A percentile compares a stretch with the other conserved stretches of the same genome.
phyloP scores from a whole-genome alignment of 2,888 invertebrate species.

The Bombyx huttoni region DNA sequence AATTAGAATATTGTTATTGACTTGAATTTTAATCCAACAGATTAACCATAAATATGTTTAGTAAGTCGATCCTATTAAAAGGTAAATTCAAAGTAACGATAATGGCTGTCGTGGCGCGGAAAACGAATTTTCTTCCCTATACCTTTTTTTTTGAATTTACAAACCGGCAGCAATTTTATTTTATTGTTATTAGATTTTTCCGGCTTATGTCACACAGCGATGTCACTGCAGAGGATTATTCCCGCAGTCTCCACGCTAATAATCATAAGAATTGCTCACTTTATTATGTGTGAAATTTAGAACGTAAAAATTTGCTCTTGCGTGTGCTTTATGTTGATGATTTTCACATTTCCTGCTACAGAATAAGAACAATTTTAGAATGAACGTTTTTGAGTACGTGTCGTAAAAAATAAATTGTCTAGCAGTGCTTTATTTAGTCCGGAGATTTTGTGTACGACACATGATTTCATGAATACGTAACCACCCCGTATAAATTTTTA shows the following conservation, averaged over 20 bases:
- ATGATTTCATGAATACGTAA: constrained; percentile 56
- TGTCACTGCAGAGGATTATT: constrained; percentile 66
- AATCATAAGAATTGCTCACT: constrained; percentile 71
- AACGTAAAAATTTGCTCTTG: constrained; percentile 43
- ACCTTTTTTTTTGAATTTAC: constrained; percentile 66
- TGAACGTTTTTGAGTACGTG: constrained; percentile 20
- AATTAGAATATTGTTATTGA: neutral
- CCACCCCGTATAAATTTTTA: neutral
- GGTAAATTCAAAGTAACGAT: constrained; percentile 65
- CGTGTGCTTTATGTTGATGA: constrained; percentile 18
- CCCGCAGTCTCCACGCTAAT: constrained; percentile 66
- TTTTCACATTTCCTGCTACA: constrained; percentile 19
- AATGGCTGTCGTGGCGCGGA: constrained; percentile 59
- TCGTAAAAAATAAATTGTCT: constrained; percentile 42
- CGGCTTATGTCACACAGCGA: constrained; percentile 67
- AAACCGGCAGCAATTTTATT: constrained; percentile 70
- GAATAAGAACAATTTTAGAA: constrained; percentile 32
- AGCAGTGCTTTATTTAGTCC: constrained; percentile 40
- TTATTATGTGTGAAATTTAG: constrained; percentile 71
- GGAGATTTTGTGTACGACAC: constrained; percentile 48
- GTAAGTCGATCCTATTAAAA: constrained; percentile 40
- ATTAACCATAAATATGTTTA: constrained; percentile 29
- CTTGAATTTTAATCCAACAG: neutral
- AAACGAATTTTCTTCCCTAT: constrained; percentile 67
- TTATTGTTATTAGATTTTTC: constrained; percentile 73